A percentile compares a stretch with the other conserved stretches of the same genome.
Conservation (phyloP, 2,797 vertebrate species). For the Gephyroberyx darwinii region DNA sequence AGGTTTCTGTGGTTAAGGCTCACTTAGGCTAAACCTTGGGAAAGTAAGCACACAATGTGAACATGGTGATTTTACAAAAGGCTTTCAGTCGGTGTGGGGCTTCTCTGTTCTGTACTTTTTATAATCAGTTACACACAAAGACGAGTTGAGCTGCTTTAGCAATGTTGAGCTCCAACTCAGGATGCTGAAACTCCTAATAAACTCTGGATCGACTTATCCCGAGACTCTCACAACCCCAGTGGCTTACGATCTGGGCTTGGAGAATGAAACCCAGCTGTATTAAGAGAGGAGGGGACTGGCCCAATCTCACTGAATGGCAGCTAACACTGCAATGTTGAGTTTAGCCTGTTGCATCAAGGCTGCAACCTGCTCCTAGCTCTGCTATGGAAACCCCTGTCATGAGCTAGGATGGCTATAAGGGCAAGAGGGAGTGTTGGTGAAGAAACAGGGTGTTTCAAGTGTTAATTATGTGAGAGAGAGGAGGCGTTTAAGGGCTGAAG, state of each 20-base stretch:
- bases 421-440: background rate
- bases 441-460: background rate
- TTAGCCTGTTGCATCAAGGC: slow-evolving; percentile 31
- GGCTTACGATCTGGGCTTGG: slow-evolving; percentile 46
- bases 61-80: slow-evolving; percentile 31
- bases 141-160: slow-evolving; percentile 67
- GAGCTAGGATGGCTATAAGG: background rate
- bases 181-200: slow-evolving; percentile 60
- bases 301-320: slow-evolving; percentile 34
- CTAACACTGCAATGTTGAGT: slow-evolving; percentile 34
- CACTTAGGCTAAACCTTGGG: slow-evolving; percentile 44
- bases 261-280: slow-evolving; percentile 60
- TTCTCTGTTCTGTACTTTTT: slow-evolving; percentile 33
- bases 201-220: slow-evolving; percentile 8
- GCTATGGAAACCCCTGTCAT: slow-evolving; percentile 16
- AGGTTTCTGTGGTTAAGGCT: slow-evolving; percentile 58
- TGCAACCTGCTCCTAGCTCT: slow-evolving; percentile 15
- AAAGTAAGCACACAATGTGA: slow-evolving; percentile 40
- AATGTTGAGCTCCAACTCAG: slow-evolving; percentile 56
- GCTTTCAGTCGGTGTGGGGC: slow-evolving; percentile 15
- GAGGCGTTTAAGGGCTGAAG: background rate
- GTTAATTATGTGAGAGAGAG: slow-evolving; percentile 1
- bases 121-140: slow-evolving; percentile 64
- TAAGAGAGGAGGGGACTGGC: slow-evolving; percentile 33
- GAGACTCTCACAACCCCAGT: slow-evolving; percentile 15